Conservation (phyloP, 2,888 invertebrate species). For the Tenthredo amoena region DNA sequence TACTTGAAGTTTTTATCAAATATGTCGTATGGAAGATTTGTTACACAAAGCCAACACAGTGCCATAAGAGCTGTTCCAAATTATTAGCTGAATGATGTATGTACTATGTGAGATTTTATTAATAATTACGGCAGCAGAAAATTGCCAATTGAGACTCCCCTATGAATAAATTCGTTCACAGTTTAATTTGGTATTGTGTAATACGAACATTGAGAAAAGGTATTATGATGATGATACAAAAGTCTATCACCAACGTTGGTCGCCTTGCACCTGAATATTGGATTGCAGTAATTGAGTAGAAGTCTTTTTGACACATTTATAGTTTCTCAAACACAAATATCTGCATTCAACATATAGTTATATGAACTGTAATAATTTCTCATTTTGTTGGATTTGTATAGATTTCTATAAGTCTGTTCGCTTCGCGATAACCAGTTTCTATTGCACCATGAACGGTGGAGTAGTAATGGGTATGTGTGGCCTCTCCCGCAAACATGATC, state of each 20-base stretch:
- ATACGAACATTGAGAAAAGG: not conserved
- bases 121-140: not conserved
- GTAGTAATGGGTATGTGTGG: constrained; percentile 74
- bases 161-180: not conserved
- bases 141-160: not conserved
- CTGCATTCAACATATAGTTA: not conserved
- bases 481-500: constrained; percentile 85
- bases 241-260: not conserved
- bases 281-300: not conserved
- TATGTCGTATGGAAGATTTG: not conserved
- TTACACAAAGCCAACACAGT: not conserved
- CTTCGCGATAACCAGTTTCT: constrained; percentile 43
- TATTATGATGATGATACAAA: not conserved
- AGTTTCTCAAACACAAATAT: not conserved
- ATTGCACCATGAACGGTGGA: constrained; percentile 37
- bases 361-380: not conserved
- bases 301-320: not conserved
- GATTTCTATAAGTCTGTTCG: constrained; percentile 20
- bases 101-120: not conserved
- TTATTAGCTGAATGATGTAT: not conserved
- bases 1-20: not conserved
- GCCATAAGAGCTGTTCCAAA: not conserved
- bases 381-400: not conserved
- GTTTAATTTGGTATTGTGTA: not conserved
- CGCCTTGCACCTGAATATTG: not conserved